Evolutionary conservation across 2,888 invertebrate genomes (phyloP).

Genomic region (Listrodromus nycthemerus): DNA sequence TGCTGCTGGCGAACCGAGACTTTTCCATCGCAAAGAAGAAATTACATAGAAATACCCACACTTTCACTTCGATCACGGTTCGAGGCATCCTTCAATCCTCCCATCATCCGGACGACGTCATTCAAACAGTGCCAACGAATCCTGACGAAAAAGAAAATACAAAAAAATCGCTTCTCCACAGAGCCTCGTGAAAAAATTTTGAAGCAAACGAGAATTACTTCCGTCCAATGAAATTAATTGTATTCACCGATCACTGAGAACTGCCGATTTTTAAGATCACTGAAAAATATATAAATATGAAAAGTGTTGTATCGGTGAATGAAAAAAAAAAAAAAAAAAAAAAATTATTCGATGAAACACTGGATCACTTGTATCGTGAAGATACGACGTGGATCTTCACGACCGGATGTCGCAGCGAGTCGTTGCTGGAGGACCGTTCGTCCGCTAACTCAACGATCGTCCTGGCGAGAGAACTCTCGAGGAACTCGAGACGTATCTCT

Average conservation of each 20-base stretch:
- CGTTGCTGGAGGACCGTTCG: neutral
- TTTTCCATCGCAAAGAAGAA: constrained; percentile 57
- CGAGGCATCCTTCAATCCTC: constrained; percentile 3
- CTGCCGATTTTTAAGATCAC: neutral
- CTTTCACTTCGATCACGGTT: constrained; percentile 42
- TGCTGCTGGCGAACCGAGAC: constrained; percentile 29
- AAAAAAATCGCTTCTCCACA: neutral
- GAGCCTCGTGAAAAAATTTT: neutral
- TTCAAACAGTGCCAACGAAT: neutral
- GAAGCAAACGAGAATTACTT: neutral
- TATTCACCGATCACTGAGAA: neutral
- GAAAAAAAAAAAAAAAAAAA: neutral
- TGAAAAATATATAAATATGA: neutral
- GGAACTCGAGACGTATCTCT: constrained; percentile 65
- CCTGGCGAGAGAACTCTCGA: constrained; percentile 61
- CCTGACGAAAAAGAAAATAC: neutral
- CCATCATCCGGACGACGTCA: constrained; percentile 7
- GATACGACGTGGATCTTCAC: neutral
- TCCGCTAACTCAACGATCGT: constrained; percentile 54
- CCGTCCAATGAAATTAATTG: neutral
- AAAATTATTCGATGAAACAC: neutral
- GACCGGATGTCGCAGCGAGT: neutral
- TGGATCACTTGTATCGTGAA: neutral
- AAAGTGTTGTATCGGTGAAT: neutral
- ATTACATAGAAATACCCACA: constrained; percentile 29